A percentile compares a stretch with the other conserved stretches of the same genome.
Conservation (phyloP, 2,888 invertebrate species). For the Aphodius sticticus region DNA sequence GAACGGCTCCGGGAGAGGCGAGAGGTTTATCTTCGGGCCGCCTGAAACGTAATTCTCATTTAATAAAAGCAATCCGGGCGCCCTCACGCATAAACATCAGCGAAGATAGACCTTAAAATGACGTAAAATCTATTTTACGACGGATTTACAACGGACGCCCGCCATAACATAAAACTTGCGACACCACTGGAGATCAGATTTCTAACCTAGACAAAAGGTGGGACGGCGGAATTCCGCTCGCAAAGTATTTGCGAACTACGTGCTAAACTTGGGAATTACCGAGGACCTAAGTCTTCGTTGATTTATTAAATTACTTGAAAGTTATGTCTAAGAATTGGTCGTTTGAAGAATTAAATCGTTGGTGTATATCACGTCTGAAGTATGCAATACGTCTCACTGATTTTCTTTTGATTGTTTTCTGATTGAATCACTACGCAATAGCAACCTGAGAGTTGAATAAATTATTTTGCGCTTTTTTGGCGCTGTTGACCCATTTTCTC, state of each 20-base stretch:
- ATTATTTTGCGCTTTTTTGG: too few relatives aligned
- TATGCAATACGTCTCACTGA: too few relatives aligned
- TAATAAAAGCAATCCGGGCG: not conserved
- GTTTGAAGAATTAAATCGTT: too few relatives aligned
- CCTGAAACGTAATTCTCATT: not conserved
- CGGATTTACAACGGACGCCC: not conserved
- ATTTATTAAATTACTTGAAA: not conserved
- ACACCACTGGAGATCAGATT: not conserved
- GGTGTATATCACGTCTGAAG: too few relatives aligned
- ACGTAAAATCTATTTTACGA: slow-evolving; percentile 4
- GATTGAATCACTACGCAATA: too few relatives aligned
- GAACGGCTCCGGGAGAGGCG: not conserved
- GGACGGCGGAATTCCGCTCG: not conserved
- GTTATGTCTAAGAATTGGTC: not conserved
- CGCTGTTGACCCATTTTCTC: too few relatives aligned
- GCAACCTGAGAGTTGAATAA: too few relatives aligned
- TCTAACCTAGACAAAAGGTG: not conserved
- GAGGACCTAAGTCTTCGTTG: not conserved
- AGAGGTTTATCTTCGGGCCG: not conserved
- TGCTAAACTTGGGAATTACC: not conserved
- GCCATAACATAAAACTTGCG: not conserved
- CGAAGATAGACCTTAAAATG: not conserved
- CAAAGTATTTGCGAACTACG: not conserved
- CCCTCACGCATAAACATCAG: slow-evolving; percentile 4
- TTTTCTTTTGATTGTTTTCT: too few relatives aligned